These are phyloP conservation scores for cattle (Bos taurus) DNA, from an alignment of 2,113 vertebrate genomes.

Conservation along the genomic window ARS-UCD2.0 NC_037331.1:95403001-95403500, in stretches of 20 bases:
- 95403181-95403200: background rate
- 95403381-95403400: background rate
- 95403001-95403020: background rate
- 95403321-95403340: background rate
- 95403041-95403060: background rate
- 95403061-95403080: background rate
- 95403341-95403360: background rate
- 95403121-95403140: background rate
- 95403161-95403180: background rate
- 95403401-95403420: slow-evolving; percentile 65
- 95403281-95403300: background rate
- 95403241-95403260: background rate
- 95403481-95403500: background rate
- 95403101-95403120: background rate
- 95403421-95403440: accelerated
- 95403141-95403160: background rate
- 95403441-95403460: accelerated
- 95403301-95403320: background rate
- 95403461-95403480: background rate
- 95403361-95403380: background rate
- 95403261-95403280: background rate
- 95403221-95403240: background rate
- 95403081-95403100: background rate
- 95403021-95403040: background rate
- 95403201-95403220: background rate